Base-by-base conservation (phyloP, 2,888 invertebrate genomes). In the Dicyrtoma fusca region DNA sequence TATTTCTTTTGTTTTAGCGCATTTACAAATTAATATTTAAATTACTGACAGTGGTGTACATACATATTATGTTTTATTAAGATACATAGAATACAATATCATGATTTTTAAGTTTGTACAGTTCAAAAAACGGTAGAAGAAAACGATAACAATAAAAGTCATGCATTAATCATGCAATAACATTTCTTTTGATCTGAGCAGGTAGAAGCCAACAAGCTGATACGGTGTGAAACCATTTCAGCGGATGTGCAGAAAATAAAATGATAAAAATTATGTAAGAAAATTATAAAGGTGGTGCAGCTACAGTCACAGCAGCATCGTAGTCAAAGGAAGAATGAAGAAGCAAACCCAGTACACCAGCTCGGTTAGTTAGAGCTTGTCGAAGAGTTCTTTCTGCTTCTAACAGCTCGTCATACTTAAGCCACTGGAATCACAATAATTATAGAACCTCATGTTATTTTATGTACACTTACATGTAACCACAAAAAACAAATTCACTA, bases 311-410 rank as follows among this genome's bases (percentile, higher is more conserved):
- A 19, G 63, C 45, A 47, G 26, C 42, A 23, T 94, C 94, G 82
- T 97, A 95, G 85, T 97, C 95, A 83, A 95, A 95, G 0, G 97
- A 97, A 6, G 97, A 95, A 83, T 98, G 97, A n/a, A 98, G 85
- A 91, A 98, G 92, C 0, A 98, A 86, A 0, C 95, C 94, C 14
- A 98, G 85, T 45, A 68, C 68, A 0, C 97, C 96, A 55, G 95
- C 95, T 72, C 97, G 88, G 80, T 89, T 90, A 1, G 89, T 87
- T 87, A 91, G 87, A 62, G 87, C 85, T 72, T 83, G 86, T 3
- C 95, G 87, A 34, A 95, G 91, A 81, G 91, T 92, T 74, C 95
- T 87, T 84, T 97, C 97, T 83, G 97, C 94, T 81, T 97, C 97
- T 65, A 96, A 88, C 55, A 97, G 85, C 82, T 97, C 97, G 81